Evolutionary conservation across 2,797 vertebrate species (phyloP).

Genomic region (Neosilurus mollespiculum): DNA sequence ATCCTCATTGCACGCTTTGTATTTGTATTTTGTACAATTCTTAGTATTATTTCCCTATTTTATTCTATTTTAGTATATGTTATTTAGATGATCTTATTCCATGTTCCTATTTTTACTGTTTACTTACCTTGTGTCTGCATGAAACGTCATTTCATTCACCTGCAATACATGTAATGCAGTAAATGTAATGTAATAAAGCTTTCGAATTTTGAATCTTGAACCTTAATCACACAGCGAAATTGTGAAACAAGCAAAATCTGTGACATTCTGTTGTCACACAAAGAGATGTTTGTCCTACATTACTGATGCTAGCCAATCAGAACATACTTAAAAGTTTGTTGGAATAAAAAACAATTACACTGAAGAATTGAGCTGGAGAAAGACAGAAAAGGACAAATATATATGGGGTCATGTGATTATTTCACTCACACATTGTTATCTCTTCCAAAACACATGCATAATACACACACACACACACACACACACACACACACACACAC

Average conservation of each 20-base stretch:
- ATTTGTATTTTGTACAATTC: too few relatives aligned
- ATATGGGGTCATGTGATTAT: neutral
- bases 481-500: neutral
- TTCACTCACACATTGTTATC: slow-evolving; percentile 8
- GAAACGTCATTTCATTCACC: too few relatives aligned
- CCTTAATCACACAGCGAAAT: neutral
- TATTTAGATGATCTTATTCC: too few relatives aligned
- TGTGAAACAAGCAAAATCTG: neutral
- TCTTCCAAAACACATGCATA: neutral
- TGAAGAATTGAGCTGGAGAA: neutral
- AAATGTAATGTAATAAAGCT: too few relatives aligned
- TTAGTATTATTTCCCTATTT: too few relatives aligned
- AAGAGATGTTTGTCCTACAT: neutral
- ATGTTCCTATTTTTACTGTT: too few relatives aligned
- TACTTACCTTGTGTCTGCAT: too few relatives aligned
- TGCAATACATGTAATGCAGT: too few relatives aligned
- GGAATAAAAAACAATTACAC: neutral
- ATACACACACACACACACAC: neutral
- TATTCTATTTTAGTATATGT: too few relatives aligned
- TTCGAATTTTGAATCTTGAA: too few relatives aligned
- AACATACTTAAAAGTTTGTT: neutral
- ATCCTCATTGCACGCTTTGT: too few relatives aligned
- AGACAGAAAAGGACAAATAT: neutral
- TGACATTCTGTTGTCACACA: neutral
- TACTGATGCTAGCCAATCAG: neutral